Conservation (phyloP, 2,797 vertebrate species). For the Betta splendens region DNA sequence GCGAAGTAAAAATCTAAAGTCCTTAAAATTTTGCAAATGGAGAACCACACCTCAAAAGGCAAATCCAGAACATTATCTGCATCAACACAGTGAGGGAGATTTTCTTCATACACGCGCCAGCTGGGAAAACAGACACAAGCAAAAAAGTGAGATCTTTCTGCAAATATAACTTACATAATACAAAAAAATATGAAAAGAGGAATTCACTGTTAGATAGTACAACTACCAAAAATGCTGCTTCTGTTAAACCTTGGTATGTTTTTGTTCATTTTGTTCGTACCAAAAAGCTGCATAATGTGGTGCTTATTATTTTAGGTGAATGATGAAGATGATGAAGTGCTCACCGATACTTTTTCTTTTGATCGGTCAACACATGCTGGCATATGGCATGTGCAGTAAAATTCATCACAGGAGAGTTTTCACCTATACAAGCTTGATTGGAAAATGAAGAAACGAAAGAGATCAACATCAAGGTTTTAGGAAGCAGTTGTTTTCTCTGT, state of each 20-base stretch:
- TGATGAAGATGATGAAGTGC: constrained; percentile 2
- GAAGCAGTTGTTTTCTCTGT: no score
- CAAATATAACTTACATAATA: not conserved
- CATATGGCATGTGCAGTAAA: no score
- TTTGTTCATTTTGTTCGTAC: no score
- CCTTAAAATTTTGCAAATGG: constrained; percentile 65
- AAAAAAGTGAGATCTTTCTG: no score
- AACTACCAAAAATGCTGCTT: no score
- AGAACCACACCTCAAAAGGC: constrained; percentile 58
- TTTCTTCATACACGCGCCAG: constrained; percentile 41
- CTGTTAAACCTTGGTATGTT: no score
- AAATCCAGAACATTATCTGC: not conserved
- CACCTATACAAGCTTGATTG: no score
- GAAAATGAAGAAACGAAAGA: not conserved
- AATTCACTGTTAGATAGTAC: no score
- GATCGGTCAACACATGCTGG: constrained; percentile 27
- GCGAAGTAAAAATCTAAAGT: constrained; percentile 30
- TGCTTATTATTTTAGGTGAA: not conserved
- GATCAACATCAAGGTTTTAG: no score
- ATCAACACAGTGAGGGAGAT: constrained; percentile 42
- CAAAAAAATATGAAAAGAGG: not conserved
- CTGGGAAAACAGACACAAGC: constrained; percentile 15
- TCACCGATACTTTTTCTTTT: constrained; percentile 54
- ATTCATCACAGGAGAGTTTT: no score
- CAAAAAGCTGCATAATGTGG: no score